Conservation (phyloP, 2,888 invertebrate genomes). For the Temnothorax unifasciatus region DNA sequence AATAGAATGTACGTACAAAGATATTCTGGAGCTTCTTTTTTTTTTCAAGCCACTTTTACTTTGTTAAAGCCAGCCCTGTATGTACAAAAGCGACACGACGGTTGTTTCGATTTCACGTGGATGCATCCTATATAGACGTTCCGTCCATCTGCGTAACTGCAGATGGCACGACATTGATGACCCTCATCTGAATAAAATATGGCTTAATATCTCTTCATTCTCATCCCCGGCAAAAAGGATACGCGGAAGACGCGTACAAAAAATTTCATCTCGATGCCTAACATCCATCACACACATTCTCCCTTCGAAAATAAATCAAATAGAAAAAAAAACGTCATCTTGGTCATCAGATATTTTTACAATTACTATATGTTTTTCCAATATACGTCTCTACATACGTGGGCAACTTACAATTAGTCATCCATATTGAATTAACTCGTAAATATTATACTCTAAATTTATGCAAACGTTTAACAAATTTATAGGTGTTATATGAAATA, state of each 20-base stretch:
- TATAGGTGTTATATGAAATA: not conserved
- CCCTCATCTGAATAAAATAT: slow-evolving; percentile 46
- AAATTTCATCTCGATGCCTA: slow-evolving; percentile 29
- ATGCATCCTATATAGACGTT: not conserved
- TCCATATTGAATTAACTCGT: not conserved
- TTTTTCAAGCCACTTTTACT: not conserved
- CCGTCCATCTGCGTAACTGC: slow-evolving; percentile 18
- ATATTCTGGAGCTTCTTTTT: not conserved
- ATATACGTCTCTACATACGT: not conserved
- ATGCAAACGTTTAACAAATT: not conserved
- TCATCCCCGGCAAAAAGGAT: not conserved
- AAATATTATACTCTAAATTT: not conserved
- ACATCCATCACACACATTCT: not conserved
- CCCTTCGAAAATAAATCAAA: not conserved
- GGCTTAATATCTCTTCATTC: slow-evolving; percentile 39
- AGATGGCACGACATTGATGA: slow-evolving; percentile 43
- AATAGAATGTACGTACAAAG: not conserved
- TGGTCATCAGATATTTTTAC: not conserved
- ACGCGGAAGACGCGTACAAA: not conserved
- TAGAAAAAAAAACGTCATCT: not conserved
- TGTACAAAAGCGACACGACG: not conserved
- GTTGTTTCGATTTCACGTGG: slow-evolving; percentile 26
- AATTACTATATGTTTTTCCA: not conserved
- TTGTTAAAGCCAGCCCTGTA: not conserved
- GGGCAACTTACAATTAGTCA: not conserved